Evolutionary conservation across 2,888 invertebrate species (phyloP), one percentile per base, ranked within the genome.

Genomic region (Steinernema carpocapsae): DNA sequence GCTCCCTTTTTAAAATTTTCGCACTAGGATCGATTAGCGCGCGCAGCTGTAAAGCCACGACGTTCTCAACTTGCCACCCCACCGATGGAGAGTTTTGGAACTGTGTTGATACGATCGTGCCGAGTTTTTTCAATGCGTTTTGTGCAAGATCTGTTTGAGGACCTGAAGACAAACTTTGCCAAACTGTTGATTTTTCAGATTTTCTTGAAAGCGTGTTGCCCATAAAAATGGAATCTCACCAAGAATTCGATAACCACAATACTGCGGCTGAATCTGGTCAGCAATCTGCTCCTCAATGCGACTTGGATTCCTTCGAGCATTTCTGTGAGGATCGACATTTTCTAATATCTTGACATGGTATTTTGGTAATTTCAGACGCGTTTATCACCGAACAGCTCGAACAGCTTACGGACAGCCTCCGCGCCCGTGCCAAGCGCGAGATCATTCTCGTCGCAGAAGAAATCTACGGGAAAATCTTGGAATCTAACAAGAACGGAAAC

Each of bases 341-440:
- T 48, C 4, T 3, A 17, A 48, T 48, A 4, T 10, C n/a, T 48
- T 48, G 4, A 14, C 43, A 43, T 7, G 14, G 10, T 10, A 43
- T 43, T 14, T 43, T 7, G 14, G 43, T 43, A 7, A 43, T 10
- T 48, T 48, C 4, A 48, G 48, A 48, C 19, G 48, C 48, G 7
- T 48, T 48, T 19, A 48, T 48, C n/a, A 48, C 19, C 48, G 48
- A 48, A 48, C 48, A 48, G n/a, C 17, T 48, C n/a, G 48, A 48
- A 3, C 48, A 48, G n/a, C 48, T 48, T 48, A 17, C 48, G n/a
- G 19, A 48, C n/a, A 48, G 19, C 19, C 48, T 48, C 48, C 48
- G 19, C n/a, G 48, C 48, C 19, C 48, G 48, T 48, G 48, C 48
- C 3, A 48, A 48, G n/a, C 48, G 48, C 48, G 48, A 48, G 19